Percentiles rank a stretch among this genome's conserved stretches.
phyloP scores from a whole-genome alignment of 1,140 invertebrate species.

The Eupeodes corollae region DNA sequence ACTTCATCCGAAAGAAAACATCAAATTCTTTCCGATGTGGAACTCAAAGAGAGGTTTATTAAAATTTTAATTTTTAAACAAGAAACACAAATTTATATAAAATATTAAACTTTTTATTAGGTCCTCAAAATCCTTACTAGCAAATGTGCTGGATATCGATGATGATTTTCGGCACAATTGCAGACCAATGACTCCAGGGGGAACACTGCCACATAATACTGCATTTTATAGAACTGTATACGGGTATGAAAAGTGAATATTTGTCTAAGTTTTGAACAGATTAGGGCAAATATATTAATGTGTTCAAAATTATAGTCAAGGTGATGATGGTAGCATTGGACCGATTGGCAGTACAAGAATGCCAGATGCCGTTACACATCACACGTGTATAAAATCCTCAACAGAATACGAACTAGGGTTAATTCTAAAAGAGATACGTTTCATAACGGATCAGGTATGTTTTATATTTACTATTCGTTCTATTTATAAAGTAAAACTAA shows the following conservation, averaged over 20 bases:
- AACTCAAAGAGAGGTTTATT: conserved; percentile 56
- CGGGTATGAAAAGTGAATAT: conserved; percentile 22
- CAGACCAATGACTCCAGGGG: conserved; percentile 37
- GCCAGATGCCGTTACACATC: conserved; percentile 47
- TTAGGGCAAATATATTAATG: not conserved
- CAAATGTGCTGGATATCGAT: conserved; percentile 89
- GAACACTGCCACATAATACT: conserved; percentile 40
- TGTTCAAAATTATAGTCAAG: conserved; percentile 22
- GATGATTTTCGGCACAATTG: conserved; percentile 70
- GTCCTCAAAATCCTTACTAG: conserved; percentile 78
- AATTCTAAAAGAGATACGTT: conserved; percentile 89
- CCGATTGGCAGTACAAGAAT: conserved; percentile 44
- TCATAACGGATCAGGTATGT: conserved; percentile 56
- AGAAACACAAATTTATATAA: not conserved
- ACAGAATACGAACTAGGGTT: conserved; percentile 80
- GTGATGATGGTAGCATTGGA: conserved; percentile 37
- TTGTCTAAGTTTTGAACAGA: not conserved
- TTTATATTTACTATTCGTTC: too few species aligned
- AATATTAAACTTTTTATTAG: conserved; percentile 6
- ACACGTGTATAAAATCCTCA: conserved; percentile 55
- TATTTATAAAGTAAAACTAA: too few species aligned
- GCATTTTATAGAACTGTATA: conserved; percentile 39
- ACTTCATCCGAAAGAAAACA: conserved; percentile 48
- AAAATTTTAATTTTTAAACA: not conserved
- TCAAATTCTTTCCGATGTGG: conserved; percentile 55